Percentiles rank a stretch among this genome's conserved stretches.
These are phyloP conservation scores for Nesometra sesokonis DNA, from an alignment of 35 echinoderm and acorn worm genomes.

Conservation along the genomic window DNA sequence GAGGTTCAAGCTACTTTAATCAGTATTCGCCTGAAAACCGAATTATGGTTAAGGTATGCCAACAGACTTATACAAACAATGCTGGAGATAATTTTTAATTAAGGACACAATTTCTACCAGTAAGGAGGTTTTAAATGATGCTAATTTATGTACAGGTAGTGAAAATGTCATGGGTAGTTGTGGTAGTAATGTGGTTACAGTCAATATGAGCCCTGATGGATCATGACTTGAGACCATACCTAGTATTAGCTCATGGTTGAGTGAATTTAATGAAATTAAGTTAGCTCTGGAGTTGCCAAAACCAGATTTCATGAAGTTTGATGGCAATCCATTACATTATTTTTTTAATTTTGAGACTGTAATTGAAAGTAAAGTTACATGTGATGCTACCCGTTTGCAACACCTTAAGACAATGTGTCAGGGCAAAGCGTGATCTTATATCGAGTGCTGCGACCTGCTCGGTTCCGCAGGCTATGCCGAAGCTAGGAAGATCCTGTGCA, in stretches of 20 bases:
- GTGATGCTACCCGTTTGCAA: not conserved
- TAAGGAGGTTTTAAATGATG: too few relatives aligned
- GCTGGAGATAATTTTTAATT: too few relatives aligned
- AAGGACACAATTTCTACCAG: too few relatives aligned
- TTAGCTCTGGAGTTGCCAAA: constrained; percentile 14
- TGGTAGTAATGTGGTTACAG: too few relatives aligned
- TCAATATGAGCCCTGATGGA: too few relatives aligned
- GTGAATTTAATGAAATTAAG: constrained; percentile 17
- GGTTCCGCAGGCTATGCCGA: constrained; percentile 22
- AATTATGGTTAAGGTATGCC: not conserved
- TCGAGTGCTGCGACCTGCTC: constrained; percentile 34
- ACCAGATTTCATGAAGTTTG: not conserved
- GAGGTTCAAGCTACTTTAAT: constrained; percentile 37
- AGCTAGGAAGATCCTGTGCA: constrained; percentile 17
- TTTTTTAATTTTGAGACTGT: constrained; percentile 13
- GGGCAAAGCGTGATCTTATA: constrained; percentile 29
- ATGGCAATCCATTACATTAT: not conserved
- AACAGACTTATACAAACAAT: too few relatives aligned
- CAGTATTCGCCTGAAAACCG: constrained; percentile 9
- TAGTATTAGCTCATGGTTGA: not conserved
- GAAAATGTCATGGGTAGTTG: too few relatives aligned
- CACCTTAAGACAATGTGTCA: constrained; percentile 13
- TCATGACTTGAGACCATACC: too few relatives aligned
- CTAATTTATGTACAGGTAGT: too few relatives aligned
- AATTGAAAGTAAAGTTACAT: not conserved